Base-by-base conservation (phyloP, 2,888 invertebrate species). In the Punctoribates punctum region DNA sequence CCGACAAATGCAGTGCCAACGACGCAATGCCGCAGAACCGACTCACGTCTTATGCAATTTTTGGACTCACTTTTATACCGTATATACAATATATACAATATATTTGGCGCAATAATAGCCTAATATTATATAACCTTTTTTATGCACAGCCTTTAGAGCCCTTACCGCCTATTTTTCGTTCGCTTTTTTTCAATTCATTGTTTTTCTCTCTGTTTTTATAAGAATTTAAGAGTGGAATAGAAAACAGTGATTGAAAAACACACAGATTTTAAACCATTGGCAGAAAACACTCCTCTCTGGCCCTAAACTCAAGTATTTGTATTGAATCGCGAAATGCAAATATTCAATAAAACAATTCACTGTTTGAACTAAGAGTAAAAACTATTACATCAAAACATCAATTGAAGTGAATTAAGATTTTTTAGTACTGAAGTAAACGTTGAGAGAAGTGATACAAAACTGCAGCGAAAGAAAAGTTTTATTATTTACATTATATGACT, bases 401-500 rank as follows among this genome's bases (percentile, higher is more conserved):
- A 42, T 42, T 42, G 42, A n/a, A n/a, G n/a, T n/a, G n/a, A 11
- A 46, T 46, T 46, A 46, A 46, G 8, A 46, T 46, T 11, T 46
- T 46, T 46, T 11, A 11, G 8, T 46, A 46, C 46, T 46, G 46
- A 11, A 46, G 8, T 11, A 15, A 11, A 46, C 46, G 8, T 8
- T 8, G 8, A 46, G 8, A 46, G 15, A 11, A 46, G 8, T 13
- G 54, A 54, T n/a, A 54, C n/a, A 20, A 13, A 15, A 54, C 54
- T 15, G 8, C 6, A 54, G n/a, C 54, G 20, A 20, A 11, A 46
- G 15, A 11, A 46, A 8, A 51, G 8, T 60, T 23, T 60, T 23
- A 23, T 60, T 23, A 60, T 60, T 60, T 6, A 60, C 60, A 60
- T 25, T 60, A 60, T 60, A 60, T 60, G 60, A 60, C 60, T 60